Evolutionary conservation across 2,888 invertebrate genomes (phyloP).

Genomic region (Drosophila rubida): DNA sequence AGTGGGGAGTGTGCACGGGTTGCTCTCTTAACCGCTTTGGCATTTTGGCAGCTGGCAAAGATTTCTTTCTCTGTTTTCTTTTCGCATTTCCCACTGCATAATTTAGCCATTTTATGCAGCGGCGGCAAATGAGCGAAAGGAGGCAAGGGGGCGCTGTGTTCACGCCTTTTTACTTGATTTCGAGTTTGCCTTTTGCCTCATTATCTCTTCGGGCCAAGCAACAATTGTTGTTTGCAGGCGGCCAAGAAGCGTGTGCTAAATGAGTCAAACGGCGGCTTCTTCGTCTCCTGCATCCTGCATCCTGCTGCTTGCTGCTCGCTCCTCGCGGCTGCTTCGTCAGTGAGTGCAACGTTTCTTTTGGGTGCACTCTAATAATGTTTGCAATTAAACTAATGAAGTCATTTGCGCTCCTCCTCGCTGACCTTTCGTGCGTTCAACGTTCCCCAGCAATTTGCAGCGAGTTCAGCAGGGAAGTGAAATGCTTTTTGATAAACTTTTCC

Average conservation of each 20-base stretch:
- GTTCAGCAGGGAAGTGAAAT: constrained; percentile 9
- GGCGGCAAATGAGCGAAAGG: constrained; percentile 21
- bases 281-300: no score
- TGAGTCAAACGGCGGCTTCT: constrained; percentile 42
- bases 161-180: constrained; percentile 46
- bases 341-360: constrained; percentile 47
- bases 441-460: neutral
- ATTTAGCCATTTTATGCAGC: constrained; percentile 68
- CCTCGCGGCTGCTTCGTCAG: neutral
- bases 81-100: constrained; percentile 47
- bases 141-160: constrained; percentile 38
- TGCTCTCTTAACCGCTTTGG: constrained; percentile 48
- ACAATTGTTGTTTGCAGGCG: constrained; percentile 49
- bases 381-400: constrained; percentile 81
- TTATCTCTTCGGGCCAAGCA: constrained; percentile 52
- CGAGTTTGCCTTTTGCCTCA: constrained; percentile 31
- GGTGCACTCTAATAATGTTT: constrained; percentile 64
- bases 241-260: constrained; percentile 50
- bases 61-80: constrained; percentile 46
- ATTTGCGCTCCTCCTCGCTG: constrained; percentile 45
- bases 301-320: neutral
- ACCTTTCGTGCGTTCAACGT: constrained; percentile 5
- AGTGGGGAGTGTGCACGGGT: constrained; percentile 3
- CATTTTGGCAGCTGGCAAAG: constrained; percentile 70
- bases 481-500: constrained; percentile 35